These are phyloP conservation scores for Oreochromis spilurus DNA, from an alignment of 2,113 vertebrate genomes.

Conservation along the genomic window DNA sequence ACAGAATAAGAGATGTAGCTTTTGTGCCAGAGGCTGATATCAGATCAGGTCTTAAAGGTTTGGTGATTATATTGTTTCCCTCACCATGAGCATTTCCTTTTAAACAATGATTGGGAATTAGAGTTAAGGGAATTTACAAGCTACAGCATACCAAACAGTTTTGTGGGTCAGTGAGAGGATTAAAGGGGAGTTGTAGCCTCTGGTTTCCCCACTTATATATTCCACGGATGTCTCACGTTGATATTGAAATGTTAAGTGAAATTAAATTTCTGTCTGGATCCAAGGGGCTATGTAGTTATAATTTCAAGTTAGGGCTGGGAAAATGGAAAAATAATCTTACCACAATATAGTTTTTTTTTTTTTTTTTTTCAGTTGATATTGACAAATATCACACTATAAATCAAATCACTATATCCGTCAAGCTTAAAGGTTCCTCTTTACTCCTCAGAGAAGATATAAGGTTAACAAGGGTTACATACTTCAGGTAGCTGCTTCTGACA, in stretches of 20 bases:
- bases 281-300: neutral
- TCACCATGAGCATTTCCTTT: slow-evolving; percentile 19
- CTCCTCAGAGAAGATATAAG: neutral
- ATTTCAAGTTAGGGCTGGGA: neutral
- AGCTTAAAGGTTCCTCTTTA: neutral
- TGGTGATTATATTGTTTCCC: slow-evolving; percentile 18
- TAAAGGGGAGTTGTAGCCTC: neutral
- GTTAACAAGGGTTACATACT: neutral
- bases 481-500: neutral
- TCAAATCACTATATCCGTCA: neutral
- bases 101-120: neutral
- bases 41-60: slow-evolving; percentile 6
- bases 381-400: neutral
- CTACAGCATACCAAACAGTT: neutral
- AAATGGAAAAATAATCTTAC: neutral
- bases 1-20: slow-evolving; percentile 6
- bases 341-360: neutral
- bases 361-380: neutral
- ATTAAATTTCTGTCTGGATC: neutral
- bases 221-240: neutral
- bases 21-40: slow-evolving; percentile 15
- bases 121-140: neutral
- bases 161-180: neutral
- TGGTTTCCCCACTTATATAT: neutral
- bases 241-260: neutral